Conservation (phyloP, 2,888 invertebrate species). For the Linyphia triangularis region DNA sequence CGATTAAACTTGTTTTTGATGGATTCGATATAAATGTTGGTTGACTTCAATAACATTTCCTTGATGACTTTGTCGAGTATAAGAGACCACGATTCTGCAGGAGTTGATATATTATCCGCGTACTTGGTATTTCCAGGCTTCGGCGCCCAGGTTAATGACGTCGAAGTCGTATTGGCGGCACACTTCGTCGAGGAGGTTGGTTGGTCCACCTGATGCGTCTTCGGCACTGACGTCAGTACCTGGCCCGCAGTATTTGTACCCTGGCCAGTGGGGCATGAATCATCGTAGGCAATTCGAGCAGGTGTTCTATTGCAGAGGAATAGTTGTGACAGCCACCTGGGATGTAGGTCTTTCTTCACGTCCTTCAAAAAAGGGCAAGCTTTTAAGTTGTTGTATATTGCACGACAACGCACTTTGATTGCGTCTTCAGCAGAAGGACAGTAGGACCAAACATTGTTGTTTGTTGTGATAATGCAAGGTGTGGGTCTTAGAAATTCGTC, state of each 20-base stretch:
- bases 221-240: not conserved
- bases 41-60: too few species aligned
- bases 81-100: too few species aligned
- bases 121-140: too few species aligned
- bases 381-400: not conserved
- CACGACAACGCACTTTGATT: not conserved
- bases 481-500: constrained; percentile 30
- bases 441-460: not conserved
- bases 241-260: not conserved
- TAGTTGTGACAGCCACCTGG: not conserved
- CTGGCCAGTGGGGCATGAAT: not conserved
- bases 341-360: not conserved
- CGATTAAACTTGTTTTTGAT: too few species aligned
- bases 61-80: too few species aligned
- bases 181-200: not conserved
- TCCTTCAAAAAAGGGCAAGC: constrained; percentile 21
- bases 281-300: too few species aligned
- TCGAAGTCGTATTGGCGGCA: not conserved
- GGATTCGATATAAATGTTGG: too few species aligned
- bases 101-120: too few species aligned
- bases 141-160: not conserved
- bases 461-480: not conserved
- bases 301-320: not conserved
- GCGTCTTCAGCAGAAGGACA: not conserved
- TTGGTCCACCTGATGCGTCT: not conserved